Percentiles rank a stretch among this genome's conserved stretches.
Conservation (phyloP, 2,113 vertebrate species). For the Epinephelus cyanopodus region DNA sequence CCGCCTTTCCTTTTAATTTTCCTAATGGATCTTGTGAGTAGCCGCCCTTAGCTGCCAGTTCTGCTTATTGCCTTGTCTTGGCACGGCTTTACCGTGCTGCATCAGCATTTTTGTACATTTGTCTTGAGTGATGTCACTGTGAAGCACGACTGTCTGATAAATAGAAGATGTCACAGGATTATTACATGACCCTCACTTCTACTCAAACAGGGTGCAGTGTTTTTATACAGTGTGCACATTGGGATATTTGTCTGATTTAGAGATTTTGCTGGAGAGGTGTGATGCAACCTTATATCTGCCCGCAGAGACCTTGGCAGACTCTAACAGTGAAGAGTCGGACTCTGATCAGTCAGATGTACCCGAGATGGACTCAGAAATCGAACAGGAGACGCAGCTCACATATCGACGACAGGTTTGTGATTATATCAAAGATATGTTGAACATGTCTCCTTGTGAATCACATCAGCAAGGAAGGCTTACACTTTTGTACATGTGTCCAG, state of each 20-base stretch:
- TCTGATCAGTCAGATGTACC: slow-evolving; percentile 98
- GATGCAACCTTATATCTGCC: slow-evolving; percentile 54
- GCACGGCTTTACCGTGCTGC: slow-evolving; percentile 60
- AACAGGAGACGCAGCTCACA: slow-evolving; percentile 96
- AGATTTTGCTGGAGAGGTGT: slow-evolving; percentile 16
- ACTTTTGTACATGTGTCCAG: slow-evolving; percentile 73
- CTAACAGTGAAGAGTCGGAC: slow-evolving; percentile 98
- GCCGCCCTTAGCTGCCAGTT: slow-evolving; percentile 62
- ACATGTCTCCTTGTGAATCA: neutral
- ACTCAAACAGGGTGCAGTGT: slow-evolving; percentile 15
- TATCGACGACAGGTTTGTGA: slow-evolving; percentile 91
- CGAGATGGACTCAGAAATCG: slow-evolving; percentile 99
- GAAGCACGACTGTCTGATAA: slow-evolving; percentile 56
- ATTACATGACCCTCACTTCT: slow-evolving; percentile 49
- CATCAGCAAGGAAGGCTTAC: neutral
- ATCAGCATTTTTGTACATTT: slow-evolving; percentile 78
- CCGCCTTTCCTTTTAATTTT: slow-evolving; percentile 80
- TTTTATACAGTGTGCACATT: slow-evolving; percentile 10
- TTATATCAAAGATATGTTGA: neutral
- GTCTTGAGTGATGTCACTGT: slow-evolving; percentile 67
- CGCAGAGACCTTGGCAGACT: slow-evolving; percentile 94
- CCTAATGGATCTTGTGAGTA: slow-evolving; percentile 80
- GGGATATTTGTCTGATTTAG: slow-evolving; percentile 41
- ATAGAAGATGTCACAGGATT: slow-evolving; percentile 57
- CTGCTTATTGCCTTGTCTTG: slow-evolving; percentile 70